phyloP scores from a whole-genome alignment of 2,113 vertebrate genomes.

The Eubucco bourcierii region DNA sequence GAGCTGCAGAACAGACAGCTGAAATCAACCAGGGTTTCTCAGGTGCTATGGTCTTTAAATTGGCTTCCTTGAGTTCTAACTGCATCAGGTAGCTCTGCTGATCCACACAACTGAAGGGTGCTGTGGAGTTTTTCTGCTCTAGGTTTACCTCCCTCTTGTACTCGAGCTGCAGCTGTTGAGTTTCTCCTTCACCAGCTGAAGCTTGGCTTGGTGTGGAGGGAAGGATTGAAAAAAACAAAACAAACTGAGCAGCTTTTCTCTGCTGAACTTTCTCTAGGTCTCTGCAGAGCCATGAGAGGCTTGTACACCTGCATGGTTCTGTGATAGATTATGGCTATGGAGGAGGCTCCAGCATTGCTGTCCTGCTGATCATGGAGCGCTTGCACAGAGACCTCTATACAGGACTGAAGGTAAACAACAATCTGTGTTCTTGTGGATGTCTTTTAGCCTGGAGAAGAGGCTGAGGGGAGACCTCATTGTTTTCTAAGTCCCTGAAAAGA shows the following conservation, averaged over 20 bases:
- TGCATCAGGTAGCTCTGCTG: not conserved
- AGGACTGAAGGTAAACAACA: conserved; percentile 85
- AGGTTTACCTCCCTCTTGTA: not conserved
- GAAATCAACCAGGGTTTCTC: not conserved
- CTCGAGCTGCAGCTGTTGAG: not conserved
- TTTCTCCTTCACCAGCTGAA: not conserved
- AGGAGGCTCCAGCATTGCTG: conserved; percentile 91
- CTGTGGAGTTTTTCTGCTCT: not conserved
- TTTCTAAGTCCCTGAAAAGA: too few relatives aligned
- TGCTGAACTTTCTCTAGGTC: conserved; percentile 74
- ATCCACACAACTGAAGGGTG: not conserved
- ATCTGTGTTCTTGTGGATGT: too few relatives aligned
- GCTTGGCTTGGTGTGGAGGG: not conserved
- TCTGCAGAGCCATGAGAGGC: conserved; percentile 89
- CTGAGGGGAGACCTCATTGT: too few relatives aligned
- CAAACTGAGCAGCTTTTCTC: not conserved
- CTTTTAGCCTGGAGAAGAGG: too few relatives aligned
- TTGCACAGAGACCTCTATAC: conserved; percentile 95
- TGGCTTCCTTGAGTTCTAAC: not conserved
- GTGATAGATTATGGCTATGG: conserved; percentile 95
- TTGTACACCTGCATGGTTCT: conserved; percentile 94
- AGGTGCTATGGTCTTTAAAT: not conserved
- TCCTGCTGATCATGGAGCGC: conserved; percentile 96
- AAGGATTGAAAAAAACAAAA: not conserved
- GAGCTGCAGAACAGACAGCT: not conserved